Percentiles rank a stretch among this genome's conserved stretches.
phyloP scores from a whole-genome alignment of 1,140 invertebrate species.

The Brachionus calyciflorus region DNA sequence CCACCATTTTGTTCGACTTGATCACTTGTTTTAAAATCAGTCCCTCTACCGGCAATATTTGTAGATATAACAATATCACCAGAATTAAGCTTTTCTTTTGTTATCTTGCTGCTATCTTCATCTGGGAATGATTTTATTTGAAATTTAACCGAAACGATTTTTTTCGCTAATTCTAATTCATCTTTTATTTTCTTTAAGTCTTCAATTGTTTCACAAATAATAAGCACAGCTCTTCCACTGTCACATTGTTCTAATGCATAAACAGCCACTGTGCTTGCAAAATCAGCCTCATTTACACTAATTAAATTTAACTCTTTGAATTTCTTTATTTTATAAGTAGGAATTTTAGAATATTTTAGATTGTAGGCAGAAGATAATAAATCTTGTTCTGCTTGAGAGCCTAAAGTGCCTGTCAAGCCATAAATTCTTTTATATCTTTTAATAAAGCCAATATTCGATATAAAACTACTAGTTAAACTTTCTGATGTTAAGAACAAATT shows the following conservation, averaged over 20 bases:
- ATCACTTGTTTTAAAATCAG: slow-evolving; percentile 3
- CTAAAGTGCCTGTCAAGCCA: slow-evolving; percentile 16
- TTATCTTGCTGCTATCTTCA: too few relatives aligned
- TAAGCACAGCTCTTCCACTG: background rate
- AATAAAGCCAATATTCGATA: slow-evolving; percentile 5
- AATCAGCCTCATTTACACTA: background rate
- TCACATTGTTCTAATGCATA: background rate
- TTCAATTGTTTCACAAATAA: slow-evolving; percentile 4
- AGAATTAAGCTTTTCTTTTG: background rate
- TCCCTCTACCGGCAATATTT: slow-evolving; percentile 24
- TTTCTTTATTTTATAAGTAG: background rate
- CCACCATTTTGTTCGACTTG: background rate
- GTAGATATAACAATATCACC: slow-evolving; percentile 29
- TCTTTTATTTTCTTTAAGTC: background rate
- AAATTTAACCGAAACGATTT: background rate
- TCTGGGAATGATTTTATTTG: too few relatives aligned
- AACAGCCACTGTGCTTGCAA: background rate
- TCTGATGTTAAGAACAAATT: background rate
- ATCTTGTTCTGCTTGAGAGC: background rate
- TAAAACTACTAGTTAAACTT: background rate
- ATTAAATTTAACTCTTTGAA: background rate
- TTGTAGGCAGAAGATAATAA: too few relatives aligned
- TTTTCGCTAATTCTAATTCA: background rate
- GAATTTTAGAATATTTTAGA: background rate
- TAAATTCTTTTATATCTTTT: background rate